These are phyloP conservation scores for Saccostrea echinata DNA, from an alignment of 1,140 invertebrate genomes.

Conservation along the genomic window DNA sequence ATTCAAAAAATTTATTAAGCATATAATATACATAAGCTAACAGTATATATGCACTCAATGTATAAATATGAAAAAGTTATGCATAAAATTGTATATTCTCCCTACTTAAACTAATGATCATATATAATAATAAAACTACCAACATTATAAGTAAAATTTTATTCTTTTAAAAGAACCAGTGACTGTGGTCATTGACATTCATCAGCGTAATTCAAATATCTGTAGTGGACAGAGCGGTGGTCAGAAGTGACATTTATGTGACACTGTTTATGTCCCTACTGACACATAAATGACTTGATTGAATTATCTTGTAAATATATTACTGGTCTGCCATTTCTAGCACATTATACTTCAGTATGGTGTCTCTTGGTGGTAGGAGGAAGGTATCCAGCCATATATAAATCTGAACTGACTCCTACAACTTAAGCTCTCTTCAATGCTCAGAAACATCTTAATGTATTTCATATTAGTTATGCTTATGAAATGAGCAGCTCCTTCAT, in stretches of 20 bases:
- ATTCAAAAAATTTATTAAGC: too few species aligned
- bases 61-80: too few species aligned
- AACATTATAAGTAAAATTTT: not conserved
- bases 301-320: conserved; percentile 11
- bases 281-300: conserved; percentile 31
- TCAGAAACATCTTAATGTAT: too few species aligned
- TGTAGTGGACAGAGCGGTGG: not conserved
- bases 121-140: too few species aligned
- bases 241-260: conserved; percentile 17
- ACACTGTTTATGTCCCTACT: conserved; percentile 12
- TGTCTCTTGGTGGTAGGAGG: not conserved
- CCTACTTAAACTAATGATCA: too few species aligned
- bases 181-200: not conserved
- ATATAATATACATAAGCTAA: too few species aligned
- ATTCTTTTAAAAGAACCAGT: not conserved
- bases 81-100: too few species aligned
- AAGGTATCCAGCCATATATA: not conserved
- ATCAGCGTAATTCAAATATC: not conserved
- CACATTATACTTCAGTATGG: not conserved
- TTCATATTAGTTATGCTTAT: too few species aligned
- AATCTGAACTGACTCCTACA: too few species aligned
- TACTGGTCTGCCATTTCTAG: not conserved
- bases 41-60: too few species aligned
- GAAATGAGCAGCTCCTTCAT: too few species aligned
- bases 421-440: too few species aligned